Evolutionary conservation across 1,140 invertebrate genomes (phyloP).

Genomic region (Parapsyche elsis): DNA sequence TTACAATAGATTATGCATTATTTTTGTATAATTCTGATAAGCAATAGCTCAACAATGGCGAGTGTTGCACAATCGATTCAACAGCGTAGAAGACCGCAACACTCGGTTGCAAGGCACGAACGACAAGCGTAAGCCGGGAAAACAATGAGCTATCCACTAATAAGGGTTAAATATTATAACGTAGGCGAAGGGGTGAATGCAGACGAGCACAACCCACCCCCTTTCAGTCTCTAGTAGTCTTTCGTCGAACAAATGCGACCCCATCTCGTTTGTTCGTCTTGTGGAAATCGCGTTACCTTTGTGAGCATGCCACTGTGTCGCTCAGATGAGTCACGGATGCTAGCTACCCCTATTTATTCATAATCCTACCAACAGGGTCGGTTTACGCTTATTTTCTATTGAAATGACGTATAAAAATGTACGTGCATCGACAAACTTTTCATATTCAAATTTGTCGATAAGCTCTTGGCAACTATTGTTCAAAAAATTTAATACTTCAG

Average conservation of each 20-base stretch:
- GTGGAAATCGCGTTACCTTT: slow-evolving; percentile 46
- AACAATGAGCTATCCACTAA: slow-evolving; percentile 65
- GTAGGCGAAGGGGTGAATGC: slow-evolving; percentile 47
- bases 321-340: no score
- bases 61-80: slow-evolving; percentile 21
- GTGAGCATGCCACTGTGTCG: background rate
- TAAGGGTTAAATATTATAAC: slow-evolving; percentile 64
- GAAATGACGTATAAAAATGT: no score
- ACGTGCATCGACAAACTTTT: no score
- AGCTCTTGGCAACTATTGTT: no score
- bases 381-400: no score
- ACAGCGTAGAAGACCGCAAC: slow-evolving; percentile 4
- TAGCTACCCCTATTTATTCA: no score
- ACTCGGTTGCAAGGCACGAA: slow-evolving; percentile 29
- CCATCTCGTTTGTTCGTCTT: background rate
- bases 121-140: slow-evolving; percentile 62
- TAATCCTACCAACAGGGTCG: no score
- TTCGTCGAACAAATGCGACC: slow-evolving; percentile 37
- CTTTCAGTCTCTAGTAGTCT: slow-evolving; percentile 11
- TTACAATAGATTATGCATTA: background rate
- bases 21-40: background rate
- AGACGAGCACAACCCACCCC: background rate
- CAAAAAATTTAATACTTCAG: no score
- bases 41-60: background rate
- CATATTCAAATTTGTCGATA: no score